Evolutionary conservation across 2,113 vertebrate species (phyloP), one percentile per base, ranked within the genome.

Genomic region (Ahaetulla prasina): DNA sequence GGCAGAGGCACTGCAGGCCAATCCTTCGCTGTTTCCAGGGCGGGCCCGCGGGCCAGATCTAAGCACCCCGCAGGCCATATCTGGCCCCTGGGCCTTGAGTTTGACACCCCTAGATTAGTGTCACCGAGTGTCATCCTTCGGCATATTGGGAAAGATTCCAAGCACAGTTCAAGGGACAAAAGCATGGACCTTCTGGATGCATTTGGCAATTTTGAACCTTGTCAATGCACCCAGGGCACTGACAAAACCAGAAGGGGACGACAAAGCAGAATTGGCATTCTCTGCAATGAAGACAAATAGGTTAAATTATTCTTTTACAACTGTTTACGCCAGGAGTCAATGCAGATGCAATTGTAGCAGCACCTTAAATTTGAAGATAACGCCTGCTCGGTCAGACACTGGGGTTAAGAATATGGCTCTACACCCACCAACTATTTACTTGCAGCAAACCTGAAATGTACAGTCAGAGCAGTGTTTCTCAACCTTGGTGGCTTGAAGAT

Each of bases 231-330:
- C 18, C 6, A 90, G 93, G 89, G 0, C 90, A 47, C 88, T 80
- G 80, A 18, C 87, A 93, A 35, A 96, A 91, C 54, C 85, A 88
- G 93, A 50, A 87, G 35, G 87, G 90, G 85, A 9, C 27, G 50
- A 55, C 12, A 88, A 80, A 80, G 1, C 35, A 49, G 18, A 92
- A 16, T 25, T 16, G 3, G 10, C n/a, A 3, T 35, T 89, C 52
- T 20, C 27, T 89, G 25, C 89, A 91, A n/a, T 30, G 8, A 0
- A 93, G 80, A 89, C 6, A 14, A n/a, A 2, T 52, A 60, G 74
- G 14, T 39, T 7, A 47, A 93, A 54, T 18, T 57, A 85, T 94
- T 35, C 90, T 52, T 12, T 52, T 45, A 92, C 22, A 94, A 95
- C 50, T 90, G 85, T 52, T 54, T 86, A 1, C 53, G 50, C 35